phyloP scores from a whole-genome alignment of 2,797 vertebrate genomes.

The Protonibea diacanthus region DNA sequence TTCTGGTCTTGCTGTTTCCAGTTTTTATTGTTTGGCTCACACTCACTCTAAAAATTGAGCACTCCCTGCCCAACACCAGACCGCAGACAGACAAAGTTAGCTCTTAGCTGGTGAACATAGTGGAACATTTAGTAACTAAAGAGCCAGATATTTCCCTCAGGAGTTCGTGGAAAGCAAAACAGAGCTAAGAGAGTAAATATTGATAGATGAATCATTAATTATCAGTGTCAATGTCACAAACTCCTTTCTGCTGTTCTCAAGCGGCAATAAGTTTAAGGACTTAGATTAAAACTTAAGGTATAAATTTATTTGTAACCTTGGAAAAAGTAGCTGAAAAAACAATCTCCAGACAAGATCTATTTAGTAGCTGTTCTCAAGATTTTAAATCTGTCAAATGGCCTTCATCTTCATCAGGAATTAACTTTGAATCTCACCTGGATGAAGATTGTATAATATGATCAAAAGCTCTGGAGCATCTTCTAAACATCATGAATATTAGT shows the following conservation, averaged over 20 bases:
- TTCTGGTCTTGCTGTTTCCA: not conserved
- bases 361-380: not conserved
- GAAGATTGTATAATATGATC: not conserved
- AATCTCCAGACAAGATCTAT: not conserved
- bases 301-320: conserved; percentile 9
- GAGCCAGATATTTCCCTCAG: too few species aligned
- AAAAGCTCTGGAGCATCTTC: not conserved
- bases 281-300: not conserved
- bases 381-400: conserved; percentile 2
- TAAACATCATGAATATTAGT: not conserved
- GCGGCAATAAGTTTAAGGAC: not conserved
- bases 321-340: conserved; percentile 3
- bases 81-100: not conserved
- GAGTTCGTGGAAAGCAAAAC: not conserved
- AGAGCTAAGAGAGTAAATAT: not conserved
- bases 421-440: not conserved
- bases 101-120: not conserved
- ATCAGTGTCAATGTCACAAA: not conserved
- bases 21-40: not conserved
- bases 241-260: not conserved
- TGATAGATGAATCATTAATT: not conserved
- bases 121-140: not conserved
- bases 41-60: not conserved
- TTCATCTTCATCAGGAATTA: conserved; percentile 4
- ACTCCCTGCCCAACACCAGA: not conserved